A percentile compares a stretch with the other conserved stretches of the same genome.
phyloP scores from a whole-genome alignment of 2,888 invertebrate species.

The Cosmia pyralina region DNA sequence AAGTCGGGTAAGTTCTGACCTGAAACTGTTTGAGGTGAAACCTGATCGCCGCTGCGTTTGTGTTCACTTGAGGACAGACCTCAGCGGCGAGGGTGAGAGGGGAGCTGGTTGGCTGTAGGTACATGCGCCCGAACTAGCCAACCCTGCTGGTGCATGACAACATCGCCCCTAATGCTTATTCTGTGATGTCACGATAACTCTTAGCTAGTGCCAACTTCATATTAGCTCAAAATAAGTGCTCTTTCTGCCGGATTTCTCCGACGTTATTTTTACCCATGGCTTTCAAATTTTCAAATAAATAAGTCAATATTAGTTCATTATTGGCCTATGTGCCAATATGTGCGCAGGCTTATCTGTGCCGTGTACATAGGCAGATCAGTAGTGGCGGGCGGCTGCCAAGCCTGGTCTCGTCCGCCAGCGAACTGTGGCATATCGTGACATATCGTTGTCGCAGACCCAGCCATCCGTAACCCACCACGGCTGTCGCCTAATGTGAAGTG shows the following conservation, averaged over 20 bases:
- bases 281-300: not conserved
- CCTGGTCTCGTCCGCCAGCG: too few species aligned
- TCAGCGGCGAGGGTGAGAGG: not conserved
- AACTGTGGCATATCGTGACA: too few species aligned
- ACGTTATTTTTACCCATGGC: not conserved
- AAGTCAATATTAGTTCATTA: not conserved
- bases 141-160: not conserved
- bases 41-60: constrained; percentile 32
- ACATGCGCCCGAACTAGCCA: not conserved
- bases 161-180: not conserved
- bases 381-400: not conserved
- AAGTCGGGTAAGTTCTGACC: constrained; percentile 39
- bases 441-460: too few species aligned
- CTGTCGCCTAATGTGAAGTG: too few species aligned
- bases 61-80: constrained; percentile 7
- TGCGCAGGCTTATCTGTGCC: not conserved
- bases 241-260: not conserved
- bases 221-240: not conserved
- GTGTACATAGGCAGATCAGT: not conserved
- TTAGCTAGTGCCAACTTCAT: not conserved
- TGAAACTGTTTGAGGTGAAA: constrained; percentile 37
- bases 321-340: not conserved
- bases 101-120: not conserved
- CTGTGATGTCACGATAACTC: not conserved
- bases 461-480: too few species aligned